phyloP scores from a whole-genome alignment of 2,797 vertebrate species.

The Hirundo rustica region DNA sequence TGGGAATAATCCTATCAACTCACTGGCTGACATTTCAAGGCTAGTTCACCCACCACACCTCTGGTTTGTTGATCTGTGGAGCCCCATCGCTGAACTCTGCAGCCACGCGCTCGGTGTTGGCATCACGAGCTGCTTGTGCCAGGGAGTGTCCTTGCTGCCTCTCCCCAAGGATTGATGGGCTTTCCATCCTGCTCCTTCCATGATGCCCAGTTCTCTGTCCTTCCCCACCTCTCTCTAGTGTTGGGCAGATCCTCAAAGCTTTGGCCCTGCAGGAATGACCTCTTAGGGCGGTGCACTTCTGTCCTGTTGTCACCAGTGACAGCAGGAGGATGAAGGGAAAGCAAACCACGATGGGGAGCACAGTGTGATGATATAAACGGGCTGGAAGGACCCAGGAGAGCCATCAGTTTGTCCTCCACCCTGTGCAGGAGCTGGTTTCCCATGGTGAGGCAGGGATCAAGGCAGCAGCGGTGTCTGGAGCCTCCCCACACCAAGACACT shows the following conservation, averaged over 20 bases:
- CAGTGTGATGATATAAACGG: neutral
- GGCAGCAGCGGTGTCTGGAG: neutral
- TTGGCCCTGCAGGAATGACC: neutral
- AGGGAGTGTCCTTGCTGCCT: neutral
- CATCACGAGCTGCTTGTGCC: neutral
- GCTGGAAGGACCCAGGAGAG: constrained; percentile 5
- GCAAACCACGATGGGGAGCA: neutral
- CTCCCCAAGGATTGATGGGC: fast-evolving
- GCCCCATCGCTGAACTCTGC: fast-evolving
- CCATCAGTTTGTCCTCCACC: constrained; percentile 4
- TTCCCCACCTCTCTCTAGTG: neutral
- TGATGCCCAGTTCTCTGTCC: neutral
- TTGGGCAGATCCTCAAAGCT: neutral
- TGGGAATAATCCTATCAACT: neutral
- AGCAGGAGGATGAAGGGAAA: neutral
- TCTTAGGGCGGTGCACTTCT: neutral
- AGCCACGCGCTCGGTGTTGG: fast-evolving
- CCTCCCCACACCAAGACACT: neutral
- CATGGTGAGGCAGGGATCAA: neutral
- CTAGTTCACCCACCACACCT: neutral
- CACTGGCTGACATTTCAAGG: neutral
- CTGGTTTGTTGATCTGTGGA: neutral
- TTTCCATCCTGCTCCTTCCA: neutral
- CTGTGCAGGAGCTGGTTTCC: neutral
- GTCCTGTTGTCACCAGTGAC: neutral